Evolutionary conservation across 2,113 vertebrate genomes (phyloP), one percentile per base, ranked within the genome.

Genomic region (Oryzias woworae): DNA sequence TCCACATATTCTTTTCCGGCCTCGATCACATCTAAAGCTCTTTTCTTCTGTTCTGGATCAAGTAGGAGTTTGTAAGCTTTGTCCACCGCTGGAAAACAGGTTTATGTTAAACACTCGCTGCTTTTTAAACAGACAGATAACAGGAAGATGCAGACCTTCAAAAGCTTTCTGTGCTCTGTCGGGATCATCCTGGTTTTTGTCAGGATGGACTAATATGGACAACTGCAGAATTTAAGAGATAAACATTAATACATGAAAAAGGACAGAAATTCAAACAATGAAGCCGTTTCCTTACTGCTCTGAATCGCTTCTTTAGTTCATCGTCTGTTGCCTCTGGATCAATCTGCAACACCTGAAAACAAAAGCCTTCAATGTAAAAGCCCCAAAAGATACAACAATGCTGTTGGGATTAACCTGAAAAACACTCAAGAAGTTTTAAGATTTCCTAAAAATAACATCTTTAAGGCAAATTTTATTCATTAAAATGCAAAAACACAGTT

Each of bases 191-290:
- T 99, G 97, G 66, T 99, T 99, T 91, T 99, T 99, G 88, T 99
- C 97, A 62, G 97, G 97, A 90, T 99, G 97, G 60, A 99, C 97
- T 85, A 99, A 90, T 85, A 99, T 98, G 49, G 97, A 99, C 71
- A 99, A 86, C 97, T 99, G 52, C 22, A 81, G 2, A 69, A 74
- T 78, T 22, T 57, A 55, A 76, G 2, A 69, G 5, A 67, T 2
- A 2, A 51, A 51, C 13, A 75, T 67, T 46, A 54, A 52, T 23
- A 28, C 47, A 47, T 58, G 50, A 36, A 13, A 58, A 50, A n/a
- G 1, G 24, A 42, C 13, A 42, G 4, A 2, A 4, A 3, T 0
- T 24, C 18, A 13, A 28, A 24, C 17, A 4, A 15, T n/a, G 43
- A 3, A 44, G 23, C 13, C 14, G 4, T n/a, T 44, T 36, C 4